phyloP scores from a whole-genome alignment of 2,888 invertebrate genomes.

The Parnassius apollo region DNA sequence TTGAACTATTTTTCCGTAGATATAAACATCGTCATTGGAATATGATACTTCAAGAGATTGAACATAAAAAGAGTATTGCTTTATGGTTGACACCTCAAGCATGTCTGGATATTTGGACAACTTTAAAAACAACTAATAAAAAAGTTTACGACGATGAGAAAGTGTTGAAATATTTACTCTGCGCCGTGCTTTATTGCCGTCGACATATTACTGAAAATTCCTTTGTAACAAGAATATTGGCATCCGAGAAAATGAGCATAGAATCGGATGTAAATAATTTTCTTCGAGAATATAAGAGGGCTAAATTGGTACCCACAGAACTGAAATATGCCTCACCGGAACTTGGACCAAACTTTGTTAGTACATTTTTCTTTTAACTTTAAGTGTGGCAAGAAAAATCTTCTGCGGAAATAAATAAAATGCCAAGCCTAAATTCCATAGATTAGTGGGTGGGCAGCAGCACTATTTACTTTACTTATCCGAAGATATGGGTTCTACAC shows the following conservation, averaged over 20 bases:
- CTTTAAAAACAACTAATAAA: conserved; percentile 46
- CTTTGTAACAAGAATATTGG: conserved; percentile 31
- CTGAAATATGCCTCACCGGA: conserved; percentile 39
- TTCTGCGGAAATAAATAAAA: no score
- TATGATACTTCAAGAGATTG: conserved; percentile 60
- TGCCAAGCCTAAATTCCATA: no score
- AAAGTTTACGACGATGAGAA: conserved; percentile 45
- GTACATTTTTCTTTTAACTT: conserved; percentile 14
- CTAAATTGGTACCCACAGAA: conserved; percentile 52
- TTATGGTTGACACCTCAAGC: conserved; percentile 58
- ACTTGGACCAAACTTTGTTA: conserved; percentile 32
- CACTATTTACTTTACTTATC: no score
- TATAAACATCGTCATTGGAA: conserved; percentile 65
- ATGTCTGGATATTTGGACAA: conserved; percentile 63
- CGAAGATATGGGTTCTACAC: no score
- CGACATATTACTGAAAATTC: conserved; percentile 17
- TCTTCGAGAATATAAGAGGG: conserved; percentile 38
- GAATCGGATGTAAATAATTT: conserved; percentile 46
- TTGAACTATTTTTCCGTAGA: conserved; percentile 36
- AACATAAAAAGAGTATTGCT: conserved; percentile 44
- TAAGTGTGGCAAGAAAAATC: no score
- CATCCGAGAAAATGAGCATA: conserved; percentile 48
- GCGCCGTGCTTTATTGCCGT: conserved; percentile 52
- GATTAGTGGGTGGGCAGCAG: no score
- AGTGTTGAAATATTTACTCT: conserved; percentile 52